Conservation (phyloP, 1,140 invertebrate species). For the Dysdera silvatica region DNA sequence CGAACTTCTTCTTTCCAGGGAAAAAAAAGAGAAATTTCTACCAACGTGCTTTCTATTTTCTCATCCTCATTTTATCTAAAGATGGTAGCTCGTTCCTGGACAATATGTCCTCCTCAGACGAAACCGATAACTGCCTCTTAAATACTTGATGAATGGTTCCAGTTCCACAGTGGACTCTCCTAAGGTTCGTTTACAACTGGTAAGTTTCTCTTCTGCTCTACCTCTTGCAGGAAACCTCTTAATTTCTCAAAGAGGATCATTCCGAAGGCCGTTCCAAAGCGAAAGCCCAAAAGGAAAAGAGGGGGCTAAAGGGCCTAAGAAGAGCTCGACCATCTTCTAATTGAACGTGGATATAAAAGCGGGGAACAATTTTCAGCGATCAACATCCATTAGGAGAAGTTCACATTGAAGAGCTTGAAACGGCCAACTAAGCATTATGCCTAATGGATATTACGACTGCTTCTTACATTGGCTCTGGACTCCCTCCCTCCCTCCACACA, state of each 20-base stretch:
- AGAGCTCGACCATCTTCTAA: constrained; percentile 23
- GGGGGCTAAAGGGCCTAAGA: not conserved
- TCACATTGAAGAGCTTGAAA: constrained; percentile 16
- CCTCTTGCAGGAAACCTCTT: constrained; percentile 7
- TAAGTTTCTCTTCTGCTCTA: not conserved
- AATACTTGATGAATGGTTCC: constrained; percentile 26
- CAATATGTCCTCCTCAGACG: too few species aligned
- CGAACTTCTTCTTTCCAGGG: too few species aligned
- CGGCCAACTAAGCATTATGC: too few species aligned
- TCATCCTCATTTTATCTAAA: constrained; percentile 9
- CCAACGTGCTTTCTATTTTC: too few species aligned
- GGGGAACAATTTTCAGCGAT: constrained; percentile 20
- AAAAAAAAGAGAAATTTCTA: too few species aligned
- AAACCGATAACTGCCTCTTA: constrained; percentile 26
- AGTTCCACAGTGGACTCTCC: not conserved
- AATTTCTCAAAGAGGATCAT: constrained; percentile 3
- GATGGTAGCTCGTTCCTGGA: constrained; percentile 3
- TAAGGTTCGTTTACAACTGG: not conserved
- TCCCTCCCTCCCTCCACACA: too few species aligned
- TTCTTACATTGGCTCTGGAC: too few species aligned
- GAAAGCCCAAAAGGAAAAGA: not conserved
- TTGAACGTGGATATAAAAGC: constrained; percentile 20
- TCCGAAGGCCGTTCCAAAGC: not conserved
- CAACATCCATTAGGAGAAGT: constrained; percentile 24
- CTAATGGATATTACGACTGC: too few species aligned